Conservation (phyloP, 1,140 invertebrate species). For the Drosophila elegans region DNA sequence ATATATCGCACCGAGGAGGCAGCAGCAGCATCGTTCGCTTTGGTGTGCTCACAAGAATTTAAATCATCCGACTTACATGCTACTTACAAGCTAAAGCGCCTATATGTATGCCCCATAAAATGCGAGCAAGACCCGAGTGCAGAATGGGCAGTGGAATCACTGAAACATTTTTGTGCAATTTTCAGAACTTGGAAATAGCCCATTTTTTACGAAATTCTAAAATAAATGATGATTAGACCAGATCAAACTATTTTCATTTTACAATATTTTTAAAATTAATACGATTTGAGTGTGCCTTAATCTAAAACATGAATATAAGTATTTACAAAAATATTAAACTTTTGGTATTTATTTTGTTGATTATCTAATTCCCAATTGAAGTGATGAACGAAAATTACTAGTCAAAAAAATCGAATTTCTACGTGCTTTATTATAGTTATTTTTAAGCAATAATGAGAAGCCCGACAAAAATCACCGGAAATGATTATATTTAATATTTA, state of each 20-base stretch:
- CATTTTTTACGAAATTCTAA: neutral
- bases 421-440: too few species aligned
- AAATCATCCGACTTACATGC: constrained; percentile 80
- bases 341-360: too few species aligned
- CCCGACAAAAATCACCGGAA: too few species aligned
- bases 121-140: constrained; percentile 35
- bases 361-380: too few species aligned
- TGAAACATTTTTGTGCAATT: neutral
- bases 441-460: too few species aligned
- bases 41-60: constrained; percentile 79
- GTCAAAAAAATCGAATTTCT: too few species aligned
- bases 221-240: neutral
- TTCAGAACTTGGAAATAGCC: too few species aligned
- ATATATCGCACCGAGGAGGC: constrained; percentile 41
- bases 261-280: neutral
- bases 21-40: constrained; percentile 26
- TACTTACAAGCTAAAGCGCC: constrained; percentile 81
- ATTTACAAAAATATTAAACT: too few species aligned
- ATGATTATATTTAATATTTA: too few species aligned
- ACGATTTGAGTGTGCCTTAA: too few species aligned
- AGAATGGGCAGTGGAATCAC: constrained; percentile 35
- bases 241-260: neutral
- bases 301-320: too few species aligned
- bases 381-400: too few species aligned
- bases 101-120: constrained; percentile 74